Base-by-base conservation (phyloP, 2,888 invertebrate genomes). In the Lissocephala sabroskyi region DNA sequence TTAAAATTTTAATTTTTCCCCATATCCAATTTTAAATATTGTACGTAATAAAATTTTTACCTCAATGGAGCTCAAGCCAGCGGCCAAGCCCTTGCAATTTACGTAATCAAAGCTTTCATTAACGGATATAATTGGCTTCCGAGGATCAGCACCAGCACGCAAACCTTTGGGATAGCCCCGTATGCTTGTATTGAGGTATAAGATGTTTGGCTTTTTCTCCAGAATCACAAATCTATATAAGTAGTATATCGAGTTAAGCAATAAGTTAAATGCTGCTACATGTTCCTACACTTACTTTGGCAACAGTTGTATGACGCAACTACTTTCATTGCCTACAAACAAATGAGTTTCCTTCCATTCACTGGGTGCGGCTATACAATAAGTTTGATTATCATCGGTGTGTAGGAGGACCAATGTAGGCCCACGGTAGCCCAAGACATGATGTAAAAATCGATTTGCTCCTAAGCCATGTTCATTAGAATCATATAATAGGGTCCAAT, bases 311-410 rank as follows among this genome's bases (percentile, higher is more conserved):
- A 95, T 85, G 35, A 94, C 87, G 65, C 91, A 89, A 54, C 91
- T 88, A 52, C 94, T 92, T n/a, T 91, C 89, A 2, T 89, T 88
- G 35, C 96, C 96, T 89, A 93, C 94, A 85, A 93, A 95, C 41
- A 90, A 87, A 85, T 93, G 91, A 3, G 92, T 90, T 83, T 94
- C 96, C 64, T 90, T 90, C 96, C 96, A 96, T 84, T 95, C 96
- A 50, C 86, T 86, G 10, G 94, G 90, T 7, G 90, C 86, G 19
- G 92, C 93, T 46, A 96, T 84, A 79, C 93, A 95, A 74, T 93
- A 90, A 52, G 92, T 87, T 56, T 91, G 88, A 16, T 88, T 89
- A 35, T 87, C 87, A 52, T 82, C 73, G 2, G 87, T 88, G 51
- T 88, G 86, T n/a, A 90, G 62, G 51, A 91, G 79, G 52, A 89